phyloP scores from a whole-genome alignment of 2,888 invertebrate species.

The Pristionchus maxplancki region DNA sequence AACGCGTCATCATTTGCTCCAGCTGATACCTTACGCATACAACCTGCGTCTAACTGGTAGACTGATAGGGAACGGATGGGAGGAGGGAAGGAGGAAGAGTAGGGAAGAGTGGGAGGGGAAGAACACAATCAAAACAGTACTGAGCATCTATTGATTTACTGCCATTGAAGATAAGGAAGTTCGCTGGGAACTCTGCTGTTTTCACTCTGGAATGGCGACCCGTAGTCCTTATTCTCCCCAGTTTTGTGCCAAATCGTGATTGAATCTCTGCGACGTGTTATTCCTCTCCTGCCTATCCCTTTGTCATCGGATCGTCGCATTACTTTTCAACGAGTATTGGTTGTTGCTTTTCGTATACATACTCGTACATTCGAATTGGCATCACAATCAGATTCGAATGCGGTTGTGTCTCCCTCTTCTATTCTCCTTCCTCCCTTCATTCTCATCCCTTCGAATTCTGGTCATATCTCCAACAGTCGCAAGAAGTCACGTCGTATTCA shows the following conservation, averaged over 20 bases:
- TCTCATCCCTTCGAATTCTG: slow-evolving; percentile 3
- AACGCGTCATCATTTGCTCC: not conserved
- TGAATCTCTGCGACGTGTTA: no score
- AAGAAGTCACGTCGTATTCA: slow-evolving; percentile 26
- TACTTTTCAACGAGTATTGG: not conserved
- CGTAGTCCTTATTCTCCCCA: not conserved
- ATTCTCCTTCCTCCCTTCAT: not conserved
- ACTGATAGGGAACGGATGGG: not conserved
- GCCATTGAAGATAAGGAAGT: not conserved
- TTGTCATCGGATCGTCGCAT: not conserved
- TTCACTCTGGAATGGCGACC: not conserved
- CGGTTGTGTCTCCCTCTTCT: not conserved
- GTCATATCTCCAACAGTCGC: slow-evolving; percentile 32
- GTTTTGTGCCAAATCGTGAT: not conserved
- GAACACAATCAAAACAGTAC: not conserved
- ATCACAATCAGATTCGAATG: not conserved
- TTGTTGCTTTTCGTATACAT: not conserved
- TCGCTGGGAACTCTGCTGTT: not conserved
- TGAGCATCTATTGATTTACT: slow-evolving; percentile 1
- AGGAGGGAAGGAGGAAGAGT: not conserved
- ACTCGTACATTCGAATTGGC: no score
- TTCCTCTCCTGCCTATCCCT: no score
- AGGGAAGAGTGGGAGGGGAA: not conserved
- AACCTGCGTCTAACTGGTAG: not conserved
- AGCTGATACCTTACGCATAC: slow-evolving; percentile 15